Evolutionary conservation across 2,113 vertebrate genomes (phyloP), one percentile per base, ranked within the genome.

Genomic region (Amphilophus citrinellus): DNA sequence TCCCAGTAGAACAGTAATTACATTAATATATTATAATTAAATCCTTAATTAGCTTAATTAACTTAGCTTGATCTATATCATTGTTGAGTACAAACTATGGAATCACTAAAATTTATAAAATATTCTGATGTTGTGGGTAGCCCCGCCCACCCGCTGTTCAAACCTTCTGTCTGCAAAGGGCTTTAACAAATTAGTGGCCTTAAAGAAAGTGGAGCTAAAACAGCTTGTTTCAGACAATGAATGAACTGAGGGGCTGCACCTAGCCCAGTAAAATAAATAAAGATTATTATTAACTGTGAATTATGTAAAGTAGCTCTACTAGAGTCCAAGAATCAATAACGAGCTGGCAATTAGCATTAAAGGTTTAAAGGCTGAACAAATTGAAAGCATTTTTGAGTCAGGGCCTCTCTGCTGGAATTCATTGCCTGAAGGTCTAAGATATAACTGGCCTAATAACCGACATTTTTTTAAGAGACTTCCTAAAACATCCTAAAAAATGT

Each of bases 381-480:
- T 77, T 27, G 14, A 27, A 77, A 32, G 58, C 58, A 47, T 44
- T 47, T 61, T 32, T 3, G 1, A 71, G 66, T 71, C 66, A 71
- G 66, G 66, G 66, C 66, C 66, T 71, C 44, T 53, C 24, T 71
- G 66, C 66, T 53, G 66, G 66, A 71, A 71, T 32, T 47, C 18
- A 50, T 71, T 53, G 24, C 66, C 66, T 71, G 44, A 53, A 71
- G 66, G 44, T 71, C 24, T 27, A 71, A 50, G 10, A 53, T 32
- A 32, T 53, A 53, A 71, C 24, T 20, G 17, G 24, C 15, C 50
- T 71, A 24, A 71, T 71, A 71, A 50, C 66, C 0, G n/a, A 1
- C 57, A 30, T 71, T 71, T 71, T 71, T 50, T 30, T 27, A 47
- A 42, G 47, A 68, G 42, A 24, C 42, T 50, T 71, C 50, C 24